phyloP scores from a whole-genome alignment of 1,140 invertebrate genomes.

The Elysia chlorotica region DNA sequence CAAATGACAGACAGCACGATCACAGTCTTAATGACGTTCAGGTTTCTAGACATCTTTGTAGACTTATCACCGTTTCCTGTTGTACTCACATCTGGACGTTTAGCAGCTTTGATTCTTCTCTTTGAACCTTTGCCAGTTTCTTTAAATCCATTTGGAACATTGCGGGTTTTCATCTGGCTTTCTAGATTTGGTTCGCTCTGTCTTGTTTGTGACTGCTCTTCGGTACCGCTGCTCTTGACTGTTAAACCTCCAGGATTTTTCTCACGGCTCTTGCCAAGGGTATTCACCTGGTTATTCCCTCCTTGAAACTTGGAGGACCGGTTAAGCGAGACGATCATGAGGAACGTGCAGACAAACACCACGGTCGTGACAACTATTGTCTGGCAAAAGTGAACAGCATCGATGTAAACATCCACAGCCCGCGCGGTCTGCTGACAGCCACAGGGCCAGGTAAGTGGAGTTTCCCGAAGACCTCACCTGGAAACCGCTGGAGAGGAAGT shows the following conservation, averaged over 20 bases:
- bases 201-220: background rate
- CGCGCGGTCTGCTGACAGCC: background rate
- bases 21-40: background rate
- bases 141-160: too few species aligned
- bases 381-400: background rate
- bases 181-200: too few species aligned
- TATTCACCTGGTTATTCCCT: too few species aligned
- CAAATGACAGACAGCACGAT: background rate
- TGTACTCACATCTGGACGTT: too few species aligned
- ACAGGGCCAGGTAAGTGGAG: background rate
- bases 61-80: too few species aligned
- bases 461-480: background rate
- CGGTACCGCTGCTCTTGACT: background rate
- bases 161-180: too few species aligned
- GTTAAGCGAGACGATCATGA: background rate
- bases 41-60: background rate
- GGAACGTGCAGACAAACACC: background rate
- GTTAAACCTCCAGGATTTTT: too few species aligned
- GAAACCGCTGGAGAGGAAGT: background rate
- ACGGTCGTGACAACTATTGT: background rate
- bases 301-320: background rate
- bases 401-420: background rate
- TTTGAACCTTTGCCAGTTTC: too few species aligned
- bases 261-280: too few species aligned
- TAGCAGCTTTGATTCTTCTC: too few species aligned